A percentile compares a stretch with the other conserved stretches of the same genome.
Conservation (phyloP, 2,797 vertebrate genomes). For the Oreortyx pictus region DNA sequence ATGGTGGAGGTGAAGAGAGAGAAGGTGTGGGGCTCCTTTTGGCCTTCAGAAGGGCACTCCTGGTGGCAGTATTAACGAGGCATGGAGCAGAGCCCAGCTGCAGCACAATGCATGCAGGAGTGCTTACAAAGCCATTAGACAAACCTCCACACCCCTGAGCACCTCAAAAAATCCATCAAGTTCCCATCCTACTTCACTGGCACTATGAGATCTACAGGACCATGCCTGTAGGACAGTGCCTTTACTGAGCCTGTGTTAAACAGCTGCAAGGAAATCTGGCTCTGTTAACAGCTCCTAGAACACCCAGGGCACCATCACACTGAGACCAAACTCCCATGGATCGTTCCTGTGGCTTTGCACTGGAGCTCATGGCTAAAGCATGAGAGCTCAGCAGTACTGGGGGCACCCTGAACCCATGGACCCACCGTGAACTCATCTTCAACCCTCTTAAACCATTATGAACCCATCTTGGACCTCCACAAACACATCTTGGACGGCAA, state of each 20-base stretch:
- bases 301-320: background rate
- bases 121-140: background rate
- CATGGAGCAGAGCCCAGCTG: background rate
- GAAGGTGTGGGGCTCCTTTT: background rate
- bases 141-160: accelerated
- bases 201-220: background rate
- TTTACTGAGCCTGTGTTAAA: background rate
- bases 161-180: background rate
- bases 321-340: background rate
- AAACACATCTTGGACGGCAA: background rate
- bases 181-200: background rate
- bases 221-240: background rate
- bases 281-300: background rate
- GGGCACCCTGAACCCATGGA: background rate
- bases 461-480: background rate
- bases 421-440: too few species aligned
- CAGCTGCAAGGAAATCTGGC: background rate
- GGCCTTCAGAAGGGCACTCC: background rate
- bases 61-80: background rate
- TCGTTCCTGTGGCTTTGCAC: accelerated
- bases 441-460: too few species aligned
- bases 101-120: background rate
- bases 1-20: background rate
- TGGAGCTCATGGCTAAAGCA: background rate
- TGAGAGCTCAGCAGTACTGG: background rate